phyloP scores from a whole-genome alignment of 2,113 vertebrate genomes.

The Petroica traversi region DNA sequence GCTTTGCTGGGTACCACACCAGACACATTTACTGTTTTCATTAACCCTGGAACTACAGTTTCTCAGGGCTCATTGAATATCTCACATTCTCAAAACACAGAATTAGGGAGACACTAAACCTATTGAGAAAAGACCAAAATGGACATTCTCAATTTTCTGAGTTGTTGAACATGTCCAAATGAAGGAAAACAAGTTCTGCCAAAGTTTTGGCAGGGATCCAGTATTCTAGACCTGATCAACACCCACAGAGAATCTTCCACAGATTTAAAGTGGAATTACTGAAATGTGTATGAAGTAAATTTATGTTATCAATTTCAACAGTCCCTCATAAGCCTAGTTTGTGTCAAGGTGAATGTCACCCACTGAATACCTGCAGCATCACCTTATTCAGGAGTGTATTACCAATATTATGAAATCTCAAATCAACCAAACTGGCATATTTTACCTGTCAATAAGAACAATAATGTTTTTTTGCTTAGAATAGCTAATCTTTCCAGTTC shows the following conservation, averaged over 20 bases:
- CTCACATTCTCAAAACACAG: neutral
- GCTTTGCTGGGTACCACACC: neutral
- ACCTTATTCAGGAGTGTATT: neutral
- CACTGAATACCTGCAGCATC: neutral
- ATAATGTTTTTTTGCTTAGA: neutral
- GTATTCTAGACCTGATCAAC: neutral
- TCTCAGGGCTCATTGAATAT: neutral
- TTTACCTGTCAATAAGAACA: neutral
- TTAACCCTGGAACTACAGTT: neutral
- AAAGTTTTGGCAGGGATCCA: neutral
- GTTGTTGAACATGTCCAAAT: neutral
- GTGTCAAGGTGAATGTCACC: neutral
- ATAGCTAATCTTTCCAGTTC: neutral
- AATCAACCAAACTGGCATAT: neutral
- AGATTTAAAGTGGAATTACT: neutral
- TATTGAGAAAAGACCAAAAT: neutral
- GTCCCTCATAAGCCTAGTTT: neutral
- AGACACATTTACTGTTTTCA: neutral
- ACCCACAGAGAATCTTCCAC: neutral
- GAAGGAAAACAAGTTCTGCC: neutral
- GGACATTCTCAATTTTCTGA: neutral
- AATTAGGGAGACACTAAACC: neutral
- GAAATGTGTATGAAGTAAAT: neutral
- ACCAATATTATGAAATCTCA: neutral
- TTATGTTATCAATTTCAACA: neutral